Conservation (phyloP, 2,888 invertebrate species). For the Polydrusus cervinus region DNA sequence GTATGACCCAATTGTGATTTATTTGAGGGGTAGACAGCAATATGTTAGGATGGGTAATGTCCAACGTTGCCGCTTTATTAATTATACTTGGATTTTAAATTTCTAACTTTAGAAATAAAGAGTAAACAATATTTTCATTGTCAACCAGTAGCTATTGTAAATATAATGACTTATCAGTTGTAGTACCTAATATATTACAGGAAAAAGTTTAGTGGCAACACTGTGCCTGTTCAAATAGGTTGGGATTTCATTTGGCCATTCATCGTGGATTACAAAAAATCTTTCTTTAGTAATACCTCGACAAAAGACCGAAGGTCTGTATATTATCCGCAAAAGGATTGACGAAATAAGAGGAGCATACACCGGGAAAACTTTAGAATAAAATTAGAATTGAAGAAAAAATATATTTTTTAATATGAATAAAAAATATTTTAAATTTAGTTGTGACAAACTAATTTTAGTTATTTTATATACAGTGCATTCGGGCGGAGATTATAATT, state of each 20-base stretch:
- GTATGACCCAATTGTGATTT: no score
- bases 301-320: conserved; percentile 28
- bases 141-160: no score
- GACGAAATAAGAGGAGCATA: neutral
- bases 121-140: no score
- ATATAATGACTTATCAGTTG: no score
- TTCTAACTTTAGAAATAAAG: no score
- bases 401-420: neutral
- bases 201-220: conserved; percentile 1
- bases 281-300: conserved; percentile 30
- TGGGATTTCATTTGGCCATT: conserved; percentile 11
- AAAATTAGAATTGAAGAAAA: neutral
- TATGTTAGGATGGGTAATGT: no score
- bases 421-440: neutral
- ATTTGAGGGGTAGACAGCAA: no score
- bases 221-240: conserved; percentile 1
- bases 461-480: no score
- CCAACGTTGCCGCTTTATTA: no score
- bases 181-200: neutral
- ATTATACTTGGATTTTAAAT: no score
- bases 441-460: no score
- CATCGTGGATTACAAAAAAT: conserved; percentile 29
- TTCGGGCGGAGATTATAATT: no score
- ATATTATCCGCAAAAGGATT: conserved; percentile 32
- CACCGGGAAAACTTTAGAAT: neutral